These are phyloP conservation scores for Phasianus colchicus DNA, from an alignment of 2,113 vertebrate genomes.

Conservation along the genomic window DNA sequence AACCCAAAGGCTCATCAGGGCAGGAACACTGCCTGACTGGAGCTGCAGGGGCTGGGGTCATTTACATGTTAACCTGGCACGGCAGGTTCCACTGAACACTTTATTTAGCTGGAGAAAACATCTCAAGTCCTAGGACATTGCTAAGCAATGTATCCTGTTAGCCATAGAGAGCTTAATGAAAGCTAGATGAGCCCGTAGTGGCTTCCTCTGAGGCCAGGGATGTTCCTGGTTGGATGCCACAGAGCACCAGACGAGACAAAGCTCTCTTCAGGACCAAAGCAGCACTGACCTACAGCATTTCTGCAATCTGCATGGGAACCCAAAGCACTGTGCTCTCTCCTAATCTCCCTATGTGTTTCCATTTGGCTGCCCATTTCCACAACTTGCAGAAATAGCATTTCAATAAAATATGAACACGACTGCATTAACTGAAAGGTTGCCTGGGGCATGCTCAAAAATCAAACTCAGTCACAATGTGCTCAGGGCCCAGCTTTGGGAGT, in stretches of 20 bases:
- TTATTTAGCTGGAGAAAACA: neutral
- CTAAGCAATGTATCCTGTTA: neutral
- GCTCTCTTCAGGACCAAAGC: neutral
- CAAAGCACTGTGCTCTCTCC: neutral
- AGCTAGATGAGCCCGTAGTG: neutral
- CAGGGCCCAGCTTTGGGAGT: neutral
- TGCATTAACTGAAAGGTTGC: conserved; percentile 41
- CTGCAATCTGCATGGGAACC: neutral
- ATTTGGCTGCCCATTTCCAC: conserved; percentile 36
- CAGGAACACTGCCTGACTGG: neutral
- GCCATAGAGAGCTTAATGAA: neutral
- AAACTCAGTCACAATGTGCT: neutral
- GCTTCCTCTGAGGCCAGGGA: neutral
- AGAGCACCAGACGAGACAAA: neutral
- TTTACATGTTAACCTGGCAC: neutral
- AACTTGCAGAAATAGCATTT: conserved; percentile 16
- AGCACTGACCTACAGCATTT: fast-evolving
- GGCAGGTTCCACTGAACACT: neutral
- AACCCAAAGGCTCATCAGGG: neutral
- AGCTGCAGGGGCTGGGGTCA: neutral
- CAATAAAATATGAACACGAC: conserved; percentile 47
- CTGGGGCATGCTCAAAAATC: conserved; percentile 30
- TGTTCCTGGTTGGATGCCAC: neutral
- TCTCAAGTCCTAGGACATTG: neutral
- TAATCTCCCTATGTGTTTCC: neutral